A percentile compares a stretch with the other conserved stretches of the same genome.
Conservation (phyloP, 2,888 invertebrate species). For the Oscheius sp. region DNA sequence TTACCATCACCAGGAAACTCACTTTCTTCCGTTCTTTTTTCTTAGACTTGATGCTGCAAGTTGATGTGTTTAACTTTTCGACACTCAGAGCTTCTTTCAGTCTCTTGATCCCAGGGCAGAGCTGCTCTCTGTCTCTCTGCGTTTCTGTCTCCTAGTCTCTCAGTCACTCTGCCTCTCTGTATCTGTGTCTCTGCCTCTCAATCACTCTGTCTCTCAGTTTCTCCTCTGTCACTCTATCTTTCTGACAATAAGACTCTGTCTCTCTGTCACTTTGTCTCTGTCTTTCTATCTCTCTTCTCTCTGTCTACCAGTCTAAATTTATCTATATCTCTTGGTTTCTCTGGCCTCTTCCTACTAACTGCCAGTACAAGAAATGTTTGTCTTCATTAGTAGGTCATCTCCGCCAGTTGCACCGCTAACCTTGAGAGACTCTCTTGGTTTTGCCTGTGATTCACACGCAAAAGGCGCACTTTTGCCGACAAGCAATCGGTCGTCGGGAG, state of each 20-base stretch:
- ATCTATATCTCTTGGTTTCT: no score
- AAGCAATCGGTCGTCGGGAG: background rate
- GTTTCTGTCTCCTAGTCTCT: slow-evolving; percentile 13
- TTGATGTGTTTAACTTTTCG: no score
- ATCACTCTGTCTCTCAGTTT: no score
- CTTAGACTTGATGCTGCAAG: background rate
- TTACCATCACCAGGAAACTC: background rate
- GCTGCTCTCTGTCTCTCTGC: background rate
- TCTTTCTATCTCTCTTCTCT: no score
- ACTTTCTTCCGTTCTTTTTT: background rate
- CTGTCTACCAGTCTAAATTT: no score
- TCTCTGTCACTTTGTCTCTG: no score
- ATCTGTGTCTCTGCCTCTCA: no score
- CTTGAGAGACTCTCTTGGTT: slow-evolving; percentile 7
- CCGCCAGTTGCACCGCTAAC: no score
- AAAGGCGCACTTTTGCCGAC: slow-evolving; percentile 21
- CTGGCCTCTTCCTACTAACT: background rate
- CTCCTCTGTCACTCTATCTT: no score
- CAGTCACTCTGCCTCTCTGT: background rate
- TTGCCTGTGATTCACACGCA: slow-evolving; percentile 7
- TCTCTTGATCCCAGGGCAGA: no score
- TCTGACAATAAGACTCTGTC: no score
- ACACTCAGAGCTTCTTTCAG: no score
- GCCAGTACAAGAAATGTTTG: background rate
- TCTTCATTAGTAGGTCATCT: background rate